Base-by-base conservation (phyloP, 2,113 vertebrate species). In the Calypte anna region DNA sequence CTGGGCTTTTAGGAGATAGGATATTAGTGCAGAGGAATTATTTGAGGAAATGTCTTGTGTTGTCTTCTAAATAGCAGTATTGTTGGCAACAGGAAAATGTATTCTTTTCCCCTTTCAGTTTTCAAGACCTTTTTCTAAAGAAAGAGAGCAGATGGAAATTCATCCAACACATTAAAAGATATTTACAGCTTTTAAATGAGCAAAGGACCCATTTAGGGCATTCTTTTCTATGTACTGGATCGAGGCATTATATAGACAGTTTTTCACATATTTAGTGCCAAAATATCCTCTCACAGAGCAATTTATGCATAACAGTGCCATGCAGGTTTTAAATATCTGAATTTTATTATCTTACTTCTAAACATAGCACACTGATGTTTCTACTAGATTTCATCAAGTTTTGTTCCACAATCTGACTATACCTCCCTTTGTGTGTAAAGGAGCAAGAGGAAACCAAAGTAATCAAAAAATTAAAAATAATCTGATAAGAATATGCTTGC, bases 141-240 rank as follows among this genome's bases (percentile, higher is more conserved):
- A 67, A 88, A 40, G 44, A 68, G 50, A 92, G 16, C 61, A 90
- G 55, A 80, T 90, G 69, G 44, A 53, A 90, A 67, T 87, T 86
- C 28, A 59, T 55, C 30, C 48, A 85, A 74, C 55, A 27, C 54
- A 44, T 89, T 84, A 79, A 82, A 88, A 73, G 25, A 36, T 90
- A 87, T 82, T 94, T 94, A 58, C 59, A 80, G 38, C 64, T 91
- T 94, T 86, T 94, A 82, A 93, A 80, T 90, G 48, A 86, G 51
- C 27, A 61, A 94, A 94, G 77, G 44, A 48, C 31, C 85, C 23
- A 30, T 58, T 92, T 70, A 91, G 62, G 72, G 24, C 57, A 40
- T 89, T 85, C 12, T 94, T 85, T 91, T 69, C 63, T 0, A 0
- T 69, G 20, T 28, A 68, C 17, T 78, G 50, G 58, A 57, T 70